Evolutionary conservation across 1,140 invertebrate species (phyloP).

Genomic region (Scaptomyza montana): DNA sequence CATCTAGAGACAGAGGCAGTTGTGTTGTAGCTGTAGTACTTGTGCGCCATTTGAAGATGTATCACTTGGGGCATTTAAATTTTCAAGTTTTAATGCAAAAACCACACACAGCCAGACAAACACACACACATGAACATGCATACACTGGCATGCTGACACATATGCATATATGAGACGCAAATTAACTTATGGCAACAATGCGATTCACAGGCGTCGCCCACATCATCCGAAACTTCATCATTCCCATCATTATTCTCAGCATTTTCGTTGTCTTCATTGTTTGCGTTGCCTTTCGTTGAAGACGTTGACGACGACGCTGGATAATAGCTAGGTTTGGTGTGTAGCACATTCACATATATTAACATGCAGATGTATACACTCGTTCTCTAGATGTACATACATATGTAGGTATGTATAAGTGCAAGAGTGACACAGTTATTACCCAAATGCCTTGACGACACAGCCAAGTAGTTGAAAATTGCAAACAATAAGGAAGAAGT

Average conservation of each 20-base stretch:
- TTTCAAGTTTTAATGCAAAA: constrained; percentile 80
- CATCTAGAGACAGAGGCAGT: constrained; percentile 30
- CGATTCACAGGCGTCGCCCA: constrained; percentile 36
- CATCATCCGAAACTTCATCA: constrained; percentile 44
- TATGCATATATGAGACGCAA: constrained; percentile 73
- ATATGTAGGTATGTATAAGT: constrained; percentile 4
- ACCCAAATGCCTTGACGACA: constrained; percentile 66
- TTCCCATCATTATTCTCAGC: constrained; percentile 27
- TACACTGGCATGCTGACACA: constrained; percentile 45
- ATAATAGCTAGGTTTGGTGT: constrained; percentile 68
- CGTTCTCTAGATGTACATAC: neutral
- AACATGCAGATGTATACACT: neutral
- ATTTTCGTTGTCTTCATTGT: constrained; percentile 50
- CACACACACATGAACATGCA: constrained; percentile 11
- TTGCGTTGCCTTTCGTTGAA: constrained; percentile 53
- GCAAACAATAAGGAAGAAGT: constrained; percentile 37
- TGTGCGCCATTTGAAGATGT: constrained; percentile 58
- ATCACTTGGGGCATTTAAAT: constrained; percentile 75
- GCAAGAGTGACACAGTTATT: constrained; percentile 63
- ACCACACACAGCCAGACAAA: constrained; percentile 19
- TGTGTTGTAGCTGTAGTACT: constrained; percentile 12
- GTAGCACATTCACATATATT: constrained; percentile 3
- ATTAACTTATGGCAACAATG: constrained; percentile 78
- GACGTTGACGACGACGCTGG: constrained; percentile 46
- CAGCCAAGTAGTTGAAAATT: constrained; percentile 55